These are phyloP conservation scores for Camponotus fellah DNA, from an alignment of 2,888 invertebrate genomes.

Conservation along the genomic window DNA sequence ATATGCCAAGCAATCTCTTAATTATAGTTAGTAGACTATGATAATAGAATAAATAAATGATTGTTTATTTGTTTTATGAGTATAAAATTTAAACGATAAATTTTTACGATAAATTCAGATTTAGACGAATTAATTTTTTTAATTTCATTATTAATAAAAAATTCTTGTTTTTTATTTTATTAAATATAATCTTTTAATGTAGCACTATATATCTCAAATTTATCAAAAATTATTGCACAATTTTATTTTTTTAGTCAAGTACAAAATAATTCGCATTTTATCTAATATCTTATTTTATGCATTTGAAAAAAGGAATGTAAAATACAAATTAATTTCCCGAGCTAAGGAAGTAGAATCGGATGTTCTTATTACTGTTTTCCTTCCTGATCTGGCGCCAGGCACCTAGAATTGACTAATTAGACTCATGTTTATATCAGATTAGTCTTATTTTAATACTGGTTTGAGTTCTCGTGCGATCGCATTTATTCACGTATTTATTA, in stretches of 20 bases:
- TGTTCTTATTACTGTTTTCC: background rate
- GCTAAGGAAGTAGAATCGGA: no score
- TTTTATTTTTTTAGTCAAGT: conserved; percentile 7
- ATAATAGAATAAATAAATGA: no score
- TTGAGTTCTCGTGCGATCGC: background rate
- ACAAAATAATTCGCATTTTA: background rate
- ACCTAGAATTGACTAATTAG: background rate
- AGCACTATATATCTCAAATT: background rate
- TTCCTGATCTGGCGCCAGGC: background rate
- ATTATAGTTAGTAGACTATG: no score
- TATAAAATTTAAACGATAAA: background rate
- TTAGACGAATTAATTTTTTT: background rate
- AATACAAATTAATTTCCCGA: background rate
- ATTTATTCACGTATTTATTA: conserved; percentile 59
- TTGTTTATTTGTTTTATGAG: background rate
- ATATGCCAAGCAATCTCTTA: no score
- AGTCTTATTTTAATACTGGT: background rate
- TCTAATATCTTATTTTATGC: background rate
- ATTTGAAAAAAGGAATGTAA: no score
- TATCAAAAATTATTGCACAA: background rate
- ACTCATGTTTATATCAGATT: background rate
- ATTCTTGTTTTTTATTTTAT: background rate
- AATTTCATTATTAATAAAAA: background rate
- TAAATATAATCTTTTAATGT: background rate
- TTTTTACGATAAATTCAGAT: background rate